These are phyloP conservation scores for Phrynocephalus versicolor DNA, from an alignment of 2,113 vertebrate genomes.

Conservation along the genomic window DNA sequence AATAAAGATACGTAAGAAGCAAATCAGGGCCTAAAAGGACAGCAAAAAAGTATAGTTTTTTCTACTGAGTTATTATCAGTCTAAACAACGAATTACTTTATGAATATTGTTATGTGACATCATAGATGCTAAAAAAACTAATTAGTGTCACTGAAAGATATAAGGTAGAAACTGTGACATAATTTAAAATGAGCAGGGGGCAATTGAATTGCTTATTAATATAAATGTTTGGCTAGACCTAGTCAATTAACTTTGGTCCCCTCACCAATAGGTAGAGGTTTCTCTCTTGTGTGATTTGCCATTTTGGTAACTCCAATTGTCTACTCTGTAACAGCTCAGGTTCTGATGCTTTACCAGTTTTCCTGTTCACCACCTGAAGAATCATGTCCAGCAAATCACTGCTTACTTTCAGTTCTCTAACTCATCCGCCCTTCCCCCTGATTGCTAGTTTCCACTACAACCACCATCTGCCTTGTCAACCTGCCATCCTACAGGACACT, in stretches of 20 bases:
- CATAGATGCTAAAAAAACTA: background rate
- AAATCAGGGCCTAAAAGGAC: background rate
- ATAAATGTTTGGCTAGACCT: background rate
- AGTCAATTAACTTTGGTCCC: too few species aligned
- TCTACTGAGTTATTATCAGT: background rate
- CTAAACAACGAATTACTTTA: background rate
- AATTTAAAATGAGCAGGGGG: background rate
- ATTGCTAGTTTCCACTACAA: too few species aligned
- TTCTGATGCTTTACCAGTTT: too few species aligned
- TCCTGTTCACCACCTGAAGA: too few species aligned
- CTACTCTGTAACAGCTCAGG: too few species aligned
- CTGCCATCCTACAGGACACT: too few species aligned
- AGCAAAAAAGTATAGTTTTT: conserved; percentile 16
- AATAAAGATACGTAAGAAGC: conserved; percentile 11
- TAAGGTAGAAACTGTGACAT: background rate
- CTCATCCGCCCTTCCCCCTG: background rate
- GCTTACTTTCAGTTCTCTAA: too few species aligned
- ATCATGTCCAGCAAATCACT: too few species aligned
- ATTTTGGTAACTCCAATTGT: too few species aligned
- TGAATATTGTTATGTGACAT: background rate
- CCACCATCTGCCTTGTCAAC: too few species aligned
- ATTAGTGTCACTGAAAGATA: background rate
- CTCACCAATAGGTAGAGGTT: too few species aligned
- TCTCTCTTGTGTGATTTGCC: too few species aligned
- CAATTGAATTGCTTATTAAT: background rate